phyloP scores from a whole-genome alignment of 2,113 vertebrate species.

The Triplophysa siluroides region DNA sequence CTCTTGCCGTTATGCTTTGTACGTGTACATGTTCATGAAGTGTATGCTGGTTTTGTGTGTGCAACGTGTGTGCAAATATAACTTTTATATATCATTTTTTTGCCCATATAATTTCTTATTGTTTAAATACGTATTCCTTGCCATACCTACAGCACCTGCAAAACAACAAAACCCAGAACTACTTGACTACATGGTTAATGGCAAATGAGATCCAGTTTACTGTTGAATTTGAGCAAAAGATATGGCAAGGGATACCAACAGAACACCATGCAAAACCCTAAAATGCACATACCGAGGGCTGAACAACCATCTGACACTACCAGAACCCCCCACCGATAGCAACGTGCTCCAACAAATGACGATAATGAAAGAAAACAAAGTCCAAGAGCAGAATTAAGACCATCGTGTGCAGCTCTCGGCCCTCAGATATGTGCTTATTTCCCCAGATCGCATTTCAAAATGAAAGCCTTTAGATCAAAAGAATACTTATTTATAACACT shows the following conservation, averaged over 20 bases:
- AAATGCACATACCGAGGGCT: constrained; percentile 50
- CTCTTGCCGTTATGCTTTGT: constrained; percentile 61
- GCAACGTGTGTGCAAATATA: constrained; percentile 62
- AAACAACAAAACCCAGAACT: background rate
- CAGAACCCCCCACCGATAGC: constrained; percentile 41
- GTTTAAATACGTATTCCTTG: constrained; percentile 61
- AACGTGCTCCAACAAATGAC: constrained; percentile 33
- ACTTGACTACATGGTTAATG: background rate
- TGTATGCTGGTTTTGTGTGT: constrained; percentile 75
- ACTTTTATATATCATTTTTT: constrained; percentile 51
- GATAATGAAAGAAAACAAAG: constrained; percentile 21
- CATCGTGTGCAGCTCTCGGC: background rate
- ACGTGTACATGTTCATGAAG: constrained; percentile 60
- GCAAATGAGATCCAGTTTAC: background rate
- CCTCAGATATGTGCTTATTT: constrained; percentile 54
- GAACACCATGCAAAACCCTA: constrained; percentile 72
- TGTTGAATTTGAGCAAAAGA: background rate
- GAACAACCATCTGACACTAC: constrained; percentile 16
- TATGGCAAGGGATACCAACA: constrained; percentile 70
- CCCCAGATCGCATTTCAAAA: constrained; percentile 51
- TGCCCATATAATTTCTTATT: constrained; percentile 47
- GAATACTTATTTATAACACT: constrained; percentile 71
- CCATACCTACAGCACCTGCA: constrained; percentile 56
- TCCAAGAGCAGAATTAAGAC: constrained; percentile 36
- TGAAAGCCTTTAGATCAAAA: constrained; percentile 72